Base-by-base conservation (phyloP, 2,113 vertebrate genomes). In the Atlantisia rogersi region DNA sequence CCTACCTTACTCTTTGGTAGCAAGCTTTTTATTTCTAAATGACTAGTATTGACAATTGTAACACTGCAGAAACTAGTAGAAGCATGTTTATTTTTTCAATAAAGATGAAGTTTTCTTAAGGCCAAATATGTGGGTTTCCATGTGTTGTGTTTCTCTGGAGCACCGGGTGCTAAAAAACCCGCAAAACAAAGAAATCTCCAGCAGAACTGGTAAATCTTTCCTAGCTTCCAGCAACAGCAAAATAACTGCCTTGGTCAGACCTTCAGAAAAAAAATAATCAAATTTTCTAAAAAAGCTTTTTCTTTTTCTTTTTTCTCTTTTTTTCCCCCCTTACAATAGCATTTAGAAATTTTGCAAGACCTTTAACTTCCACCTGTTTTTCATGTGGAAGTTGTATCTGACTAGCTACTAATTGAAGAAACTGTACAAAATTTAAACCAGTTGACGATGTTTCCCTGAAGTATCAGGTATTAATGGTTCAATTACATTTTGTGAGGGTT, bases 301-400 rank as follows among this genome's bases (percentile, higher is more conserved):
- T 39, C 2, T n/a, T 44, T 31, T 29, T 3, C 1, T 29, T 24
- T 25, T 9, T 5, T 1, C 16, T 21, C 28, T 16, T 10, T 11
- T 46, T 7, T 35, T 35, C 26, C 8, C 35, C 3, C 1, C 10
- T 31, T 64, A 1, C 20, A 70, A 35, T 14, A 53, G 0, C 14
- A 31, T 68, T 55, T 50, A 40, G 14, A 90, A 76, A 79, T 37
- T 58, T 71, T 82, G 21, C 4, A 82, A 82, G n/a, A 90, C 10
- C 3, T 69, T 83, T 55, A 37, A 55, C 4, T 63, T 56, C 4
- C 13, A 7, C 68, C 9, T 56, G 4, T 28, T 90, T 93, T 76
- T 77, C 16, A 37, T 8, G 12, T 39, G 10, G 12, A 82, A 67
- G 11, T 22, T 60, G 26, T 60, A 67, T 35, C 10, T 18, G 78